phyloP scores from a whole-genome alignment of 2,797 vertebrate genomes.

The Leuciscus waleckii region DNA sequence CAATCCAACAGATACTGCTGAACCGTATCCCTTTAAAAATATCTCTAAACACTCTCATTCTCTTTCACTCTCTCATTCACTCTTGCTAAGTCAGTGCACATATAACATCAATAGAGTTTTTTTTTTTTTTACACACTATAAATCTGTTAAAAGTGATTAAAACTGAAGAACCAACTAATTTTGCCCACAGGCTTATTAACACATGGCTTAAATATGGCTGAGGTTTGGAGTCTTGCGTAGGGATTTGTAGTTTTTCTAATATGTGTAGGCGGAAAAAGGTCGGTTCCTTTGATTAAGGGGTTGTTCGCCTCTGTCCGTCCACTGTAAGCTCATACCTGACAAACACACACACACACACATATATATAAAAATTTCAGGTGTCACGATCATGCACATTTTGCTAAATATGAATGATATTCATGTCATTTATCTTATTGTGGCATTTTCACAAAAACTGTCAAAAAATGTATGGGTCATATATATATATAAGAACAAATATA shows the following conservation, averaged over 20 bases:
- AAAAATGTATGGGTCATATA: neutral
- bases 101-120: conserved; percentile 18
- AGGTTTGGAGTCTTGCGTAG: conserved; percentile 35
- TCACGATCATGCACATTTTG: neutral
- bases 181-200: conserved; percentile 74
- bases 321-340: conserved; percentile 93
- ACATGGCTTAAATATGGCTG: conserved; percentile 77
- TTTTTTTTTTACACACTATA: conserved; percentile 7
- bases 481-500: neutral
- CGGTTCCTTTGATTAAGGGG: conserved; percentile 19
- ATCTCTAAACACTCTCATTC: neutral
- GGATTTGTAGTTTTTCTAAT: conserved; percentile 28
- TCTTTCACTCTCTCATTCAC: neutral
- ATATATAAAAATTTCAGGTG: neutral
- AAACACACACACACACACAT: neutral
- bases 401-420: neutral
- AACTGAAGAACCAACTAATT: conserved; percentile 37
- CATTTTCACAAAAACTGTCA: neutral
- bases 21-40: conserved; percentile 16
- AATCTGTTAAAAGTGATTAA: conserved; percentile 34
- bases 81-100: conserved; percentile 16
- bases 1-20: conserved; percentile 5
- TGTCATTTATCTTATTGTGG: neutral
- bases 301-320: conserved; percentile 79
- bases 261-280: conserved; percentile 43